Evolutionary conservation across 1,140 invertebrate species (phyloP).

Genomic region (Stegodyphus mimosarum): DNA sequence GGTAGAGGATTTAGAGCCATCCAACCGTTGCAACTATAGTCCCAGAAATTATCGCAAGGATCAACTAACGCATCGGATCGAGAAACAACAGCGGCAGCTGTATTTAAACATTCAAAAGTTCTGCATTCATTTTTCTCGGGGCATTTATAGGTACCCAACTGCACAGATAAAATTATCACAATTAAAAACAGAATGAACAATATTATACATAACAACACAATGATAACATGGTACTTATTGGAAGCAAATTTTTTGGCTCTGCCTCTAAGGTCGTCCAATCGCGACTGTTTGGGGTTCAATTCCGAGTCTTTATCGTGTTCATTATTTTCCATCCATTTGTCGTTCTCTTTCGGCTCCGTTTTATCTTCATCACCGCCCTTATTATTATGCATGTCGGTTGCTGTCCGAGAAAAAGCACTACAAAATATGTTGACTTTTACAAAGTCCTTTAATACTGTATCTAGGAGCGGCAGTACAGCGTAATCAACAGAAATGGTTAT

Average conservation of each 20-base stretch:
- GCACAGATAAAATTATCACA: constrained; percentile 40
- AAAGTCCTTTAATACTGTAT: no score
- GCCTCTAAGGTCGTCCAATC: constrained; percentile 30
- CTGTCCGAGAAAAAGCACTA: no score
- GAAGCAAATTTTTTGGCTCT: constrained; percentile 49
- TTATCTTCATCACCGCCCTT: constrained; percentile 56
- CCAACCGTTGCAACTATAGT: constrained; percentile 74
- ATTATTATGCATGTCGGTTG: constrained; percentile 18
- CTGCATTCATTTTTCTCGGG: constrained; percentile 12
- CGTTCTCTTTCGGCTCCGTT: constrained; percentile 56
- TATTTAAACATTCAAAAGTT: constrained; percentile 19
- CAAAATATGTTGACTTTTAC: no score
- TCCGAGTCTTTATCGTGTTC: constrained; percentile 43
- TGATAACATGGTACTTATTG: constrained; percentile 39
- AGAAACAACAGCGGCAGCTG: constrained; percentile 66
- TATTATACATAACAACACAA: constrained; percentile 28
- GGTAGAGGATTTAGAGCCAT: constrained; percentile 67
- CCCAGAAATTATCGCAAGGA: constrained; percentile 74
- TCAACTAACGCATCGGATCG: constrained; percentile 70
- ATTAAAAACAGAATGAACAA: constrained; percentile 45
- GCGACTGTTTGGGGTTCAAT: constrained; percentile 3
- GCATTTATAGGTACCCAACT: constrained; percentile 35
- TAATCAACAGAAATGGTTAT: no score
- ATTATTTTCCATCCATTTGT: constrained; percentile 56
- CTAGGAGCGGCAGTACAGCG: no score